phyloP scores from a whole-genome alignment of 2,888 invertebrate genomes.

The Amphipyra tragopoginis region DNA sequence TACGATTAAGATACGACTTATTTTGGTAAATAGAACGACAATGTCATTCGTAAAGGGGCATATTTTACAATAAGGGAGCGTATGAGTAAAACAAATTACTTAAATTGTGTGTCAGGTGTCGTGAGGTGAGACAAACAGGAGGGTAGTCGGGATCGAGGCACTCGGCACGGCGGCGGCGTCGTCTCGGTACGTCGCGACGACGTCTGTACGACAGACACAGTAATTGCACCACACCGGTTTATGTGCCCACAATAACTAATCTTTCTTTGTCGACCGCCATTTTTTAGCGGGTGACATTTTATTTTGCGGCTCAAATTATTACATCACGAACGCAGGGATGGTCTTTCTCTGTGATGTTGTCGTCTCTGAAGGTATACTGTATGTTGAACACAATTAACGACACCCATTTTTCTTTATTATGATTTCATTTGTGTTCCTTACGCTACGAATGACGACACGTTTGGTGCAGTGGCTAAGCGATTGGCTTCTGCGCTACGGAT shows the following conservation, averaged over 20 bases:
- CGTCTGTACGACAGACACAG: conserved; percentile 58
- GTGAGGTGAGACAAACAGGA: conserved; percentile 47
- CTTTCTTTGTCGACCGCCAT: conserved; percentile 71
- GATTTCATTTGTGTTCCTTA: too few species aligned
- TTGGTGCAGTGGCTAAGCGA: too few species aligned
- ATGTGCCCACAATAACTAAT: conserved; percentile 76
- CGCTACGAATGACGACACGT: too few species aligned
- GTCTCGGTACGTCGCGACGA: conserved; percentile 16
- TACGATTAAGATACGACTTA: conserved; percentile 62
- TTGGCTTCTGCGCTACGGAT: too few species aligned
- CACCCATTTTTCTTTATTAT: too few species aligned
- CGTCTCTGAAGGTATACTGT: neutral
- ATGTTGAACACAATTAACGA: neutral
- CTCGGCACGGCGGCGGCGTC: conserved; percentile 24
- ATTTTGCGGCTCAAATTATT: conserved; percentile 76
- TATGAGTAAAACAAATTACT: conserved; percentile 59
- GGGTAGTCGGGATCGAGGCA: conserved; percentile 24
- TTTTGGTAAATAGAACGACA: conserved; percentile 62
- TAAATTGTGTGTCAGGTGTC: conserved; percentile 57
- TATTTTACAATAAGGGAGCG: conserved; percentile 56
- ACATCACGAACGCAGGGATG: conserved; percentile 58
- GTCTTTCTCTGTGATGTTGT: conserved; percentile 14
- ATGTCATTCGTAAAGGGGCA: conserved; percentile 42
- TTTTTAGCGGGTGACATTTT: conserved; percentile 80
- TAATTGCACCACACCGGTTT: conserved; percentile 71